Evolutionary conservation across 2,888 invertebrate species (phyloP), one percentile per base, ranked within the genome.

Genomic region (Pseudococcus longispinus): DNA sequence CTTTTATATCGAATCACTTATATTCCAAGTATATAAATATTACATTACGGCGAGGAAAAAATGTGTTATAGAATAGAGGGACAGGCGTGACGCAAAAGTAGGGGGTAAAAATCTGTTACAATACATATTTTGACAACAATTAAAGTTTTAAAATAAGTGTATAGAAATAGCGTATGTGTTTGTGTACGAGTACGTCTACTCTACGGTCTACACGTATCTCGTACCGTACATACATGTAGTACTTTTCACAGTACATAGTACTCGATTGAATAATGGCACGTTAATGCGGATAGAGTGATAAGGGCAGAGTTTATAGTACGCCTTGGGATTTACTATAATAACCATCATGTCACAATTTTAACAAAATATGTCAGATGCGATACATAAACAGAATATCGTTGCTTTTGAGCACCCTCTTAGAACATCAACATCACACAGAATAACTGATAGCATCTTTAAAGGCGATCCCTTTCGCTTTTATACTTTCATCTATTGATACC

Each of bases 261-360:
- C 74, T 74, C 74, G 74, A 74, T 74, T 74, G 74, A 74, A 74
- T 74, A 74, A 74, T 74, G 37, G 74, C 74, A 37, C 74, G 74
- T 74, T 74, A 74, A 74, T 74, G 74, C 74, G 74, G 74, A 74
- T 37, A 3, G 37, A 11, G 37, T 46, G 83, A 23, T n/a, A 83
- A 46, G 44, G 83, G 83, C 44, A 46, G 83, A 46, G 83, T 83
- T 83, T 83, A 83, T 83, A 6, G 83, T 83, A 83, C 83, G 44
- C 83, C 26, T 44, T 83, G 83, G 83, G 83, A 83, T 83, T 83
- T 84, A 37, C 23, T 60, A 84, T 60, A 84, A 84, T 84, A 84
- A 84, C 37, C 84, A 84, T 84, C 84, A 84, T 60, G 84, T 84
- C 84, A 84, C 65, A 84, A 84, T 84, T 84, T 84, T 60, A 84